Percentiles rank a stretch among this genome's conserved stretches.
Conservation (phyloP, 2,113 vertebrate genomes). For the Sphaerodactylus townsendi region DNA sequence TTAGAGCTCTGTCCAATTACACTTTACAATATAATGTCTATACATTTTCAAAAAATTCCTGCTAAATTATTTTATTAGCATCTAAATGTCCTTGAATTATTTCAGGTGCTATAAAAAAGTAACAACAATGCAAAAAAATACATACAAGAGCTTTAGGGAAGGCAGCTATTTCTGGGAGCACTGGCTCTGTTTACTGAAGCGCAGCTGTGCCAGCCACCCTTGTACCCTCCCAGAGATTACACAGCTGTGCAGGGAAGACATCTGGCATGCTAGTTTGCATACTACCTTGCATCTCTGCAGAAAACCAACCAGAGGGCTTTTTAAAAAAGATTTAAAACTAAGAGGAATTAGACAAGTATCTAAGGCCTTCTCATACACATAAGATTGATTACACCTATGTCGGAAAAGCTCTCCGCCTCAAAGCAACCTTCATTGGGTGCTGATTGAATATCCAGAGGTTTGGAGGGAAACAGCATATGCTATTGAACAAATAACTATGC, state of each 20-base stretch:
- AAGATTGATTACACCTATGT: too few relatives aligned
- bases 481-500: too few relatives aligned
- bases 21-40: neutral
- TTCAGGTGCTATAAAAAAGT: neutral
- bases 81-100: neutral
- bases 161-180: neutral
- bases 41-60: neutral
- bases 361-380: too few relatives aligned
- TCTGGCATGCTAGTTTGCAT: constrained; percentile 15
- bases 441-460: too few relatives aligned
- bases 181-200: neutral
- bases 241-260: constrained; percentile 1
- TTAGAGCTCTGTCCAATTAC: neutral
- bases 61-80: neutral
- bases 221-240: neutral
- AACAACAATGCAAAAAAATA: neutral
- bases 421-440: too few relatives aligned
- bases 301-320: neutral
- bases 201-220: constrained; percentile 1
- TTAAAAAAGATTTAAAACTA: neutral
- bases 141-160: neutral
- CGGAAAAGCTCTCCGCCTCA: too few relatives aligned
- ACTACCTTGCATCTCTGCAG: neutral
- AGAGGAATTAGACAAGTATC: too few relatives aligned
- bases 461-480: too few relatives aligned